phyloP scores from a whole-genome alignment of 2,113 vertebrate genomes.

The Melanotaenia duboulayi region DNA sequence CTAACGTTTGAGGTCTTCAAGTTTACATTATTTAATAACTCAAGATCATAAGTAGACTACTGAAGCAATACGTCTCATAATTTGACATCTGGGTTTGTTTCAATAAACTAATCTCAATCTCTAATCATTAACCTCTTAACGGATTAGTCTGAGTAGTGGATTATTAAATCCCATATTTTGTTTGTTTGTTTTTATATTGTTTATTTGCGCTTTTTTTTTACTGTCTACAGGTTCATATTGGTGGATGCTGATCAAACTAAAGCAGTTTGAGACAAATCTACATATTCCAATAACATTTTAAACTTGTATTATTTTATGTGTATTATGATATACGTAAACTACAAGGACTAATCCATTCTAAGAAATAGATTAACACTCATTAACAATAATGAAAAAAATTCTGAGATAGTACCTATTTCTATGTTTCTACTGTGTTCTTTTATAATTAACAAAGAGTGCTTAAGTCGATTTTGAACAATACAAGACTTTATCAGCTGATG shows the following conservation, averaged over 20 bases:
- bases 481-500: conserved; percentile 24
- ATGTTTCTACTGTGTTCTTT: not conserved
- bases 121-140: not conserved
- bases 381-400: not conserved
- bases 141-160: not conserved
- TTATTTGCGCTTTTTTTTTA: no score
- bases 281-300: not conserved
- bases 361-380: not conserved
- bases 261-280: not conserved
- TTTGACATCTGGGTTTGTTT: not conserved
- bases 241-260: not conserved
- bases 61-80: not conserved
- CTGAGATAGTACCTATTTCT: not conserved
- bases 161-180: not conserved
- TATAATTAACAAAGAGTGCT: not conserved
- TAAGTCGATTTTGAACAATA: not conserved
- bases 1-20: not conserved
- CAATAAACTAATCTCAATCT: not conserved
- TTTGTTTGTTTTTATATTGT: not conserved
- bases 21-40: conserved; percentile 18
- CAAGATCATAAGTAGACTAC: conserved; percentile 9
- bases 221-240: not conserved
- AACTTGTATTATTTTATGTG: not conserved
- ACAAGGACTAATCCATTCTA: not conserved
- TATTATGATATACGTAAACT: not conserved